A percentile compares a stretch with the other conserved stretches of the same genome.
These are phyloP conservation scores for Standfussiana lucernea DNA, from an alignment of 2,888 invertebrate genomes.

Conservation along the genomic window DNA sequence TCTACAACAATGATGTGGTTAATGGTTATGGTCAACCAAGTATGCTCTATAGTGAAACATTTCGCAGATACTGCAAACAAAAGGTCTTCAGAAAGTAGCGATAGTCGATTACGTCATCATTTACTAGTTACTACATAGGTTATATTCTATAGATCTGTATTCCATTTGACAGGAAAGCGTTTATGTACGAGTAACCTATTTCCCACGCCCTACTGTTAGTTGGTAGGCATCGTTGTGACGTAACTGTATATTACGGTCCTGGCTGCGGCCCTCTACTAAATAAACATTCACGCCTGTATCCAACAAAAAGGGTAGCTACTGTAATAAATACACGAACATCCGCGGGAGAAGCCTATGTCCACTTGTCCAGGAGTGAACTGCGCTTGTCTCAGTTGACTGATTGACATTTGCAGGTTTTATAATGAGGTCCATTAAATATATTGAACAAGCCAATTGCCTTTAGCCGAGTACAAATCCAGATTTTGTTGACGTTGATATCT, in stretches of 20 bases:
- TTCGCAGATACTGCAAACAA: not conserved
- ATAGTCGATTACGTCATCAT: not conserved
- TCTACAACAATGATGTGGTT: not conserved
- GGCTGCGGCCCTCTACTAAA: not conserved
- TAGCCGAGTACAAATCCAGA: no score
- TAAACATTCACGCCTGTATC: not conserved
- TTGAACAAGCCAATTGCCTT: not conserved
- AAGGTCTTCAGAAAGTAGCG: not conserved
- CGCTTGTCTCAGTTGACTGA: not conserved
- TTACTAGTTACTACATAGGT: not conserved
- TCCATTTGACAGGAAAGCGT: slow-evolving; percentile 31
- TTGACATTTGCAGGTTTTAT: not conserved
- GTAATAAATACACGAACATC: not conserved
- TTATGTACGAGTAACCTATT: slow-evolving; percentile 25
- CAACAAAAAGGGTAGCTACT: not conserved
- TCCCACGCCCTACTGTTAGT: slow-evolving; percentile 32
- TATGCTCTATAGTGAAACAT: not conserved
- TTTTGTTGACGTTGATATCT: not conserved
- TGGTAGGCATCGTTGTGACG: slow-evolving; percentile 6
- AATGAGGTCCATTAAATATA: not conserved
- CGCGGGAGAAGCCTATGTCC: not conserved
- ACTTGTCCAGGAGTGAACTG: not conserved
- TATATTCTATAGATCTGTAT: slow-evolving; percentile 9
- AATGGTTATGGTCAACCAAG: not conserved
- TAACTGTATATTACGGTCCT: slow-evolving; percentile 11